Evolutionary conservation across 2,888 invertebrate genomes (phyloP), one percentile per base, ranked within the genome.

Genomic region (Pegoplata infirma): DNA sequence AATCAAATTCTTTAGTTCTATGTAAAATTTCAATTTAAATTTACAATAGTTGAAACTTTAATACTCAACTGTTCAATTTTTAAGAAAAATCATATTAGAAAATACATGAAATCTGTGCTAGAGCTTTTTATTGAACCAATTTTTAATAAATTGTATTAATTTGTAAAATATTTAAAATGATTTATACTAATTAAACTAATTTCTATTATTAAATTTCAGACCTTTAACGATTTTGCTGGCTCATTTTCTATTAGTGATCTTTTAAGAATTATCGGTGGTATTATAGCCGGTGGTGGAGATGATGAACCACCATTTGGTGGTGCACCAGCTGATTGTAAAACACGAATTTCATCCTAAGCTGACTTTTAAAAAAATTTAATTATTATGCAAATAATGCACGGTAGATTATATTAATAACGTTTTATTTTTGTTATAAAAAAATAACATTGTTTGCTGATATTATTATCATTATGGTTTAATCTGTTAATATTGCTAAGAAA

Each of bases 261-360:
- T 10, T 68, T 87, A 3, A 81, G 80, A 23, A 73, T 84, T 5
- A 85, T 88, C 64, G 74, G 75, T 21, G 84, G 71, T 25, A 67
- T 74, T 25, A 10, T n/a, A 8, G 44, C 14, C 0, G 88, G 85
- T 3, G 83, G 82, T 10, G 83, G 82, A 0, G 82, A 81, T 49
- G 82, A 77, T 3, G 83, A 83, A 21, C 82, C 79, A 1, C 86
- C 87, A 0, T 85, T 88, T 14, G 85, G 87, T 3, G 85, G 85
- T n/a, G 84, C 84, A n/a, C 86, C 86, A 25, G 85, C 85, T 0
- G 82, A 88, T 80, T 88, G 88, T 61, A 87, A 86, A 10, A 19
- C 56, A 19, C 25, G 51, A 28, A 0, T 47, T 36, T 14, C 3
- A 8, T 21, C 10, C n/a, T 49, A 61, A 64, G 53, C 53, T 69